These are phyloP conservation scores for Cnemophilus loriae DNA, from an alignment of 2,113 vertebrate species.

Conservation along the genomic window DNA sequence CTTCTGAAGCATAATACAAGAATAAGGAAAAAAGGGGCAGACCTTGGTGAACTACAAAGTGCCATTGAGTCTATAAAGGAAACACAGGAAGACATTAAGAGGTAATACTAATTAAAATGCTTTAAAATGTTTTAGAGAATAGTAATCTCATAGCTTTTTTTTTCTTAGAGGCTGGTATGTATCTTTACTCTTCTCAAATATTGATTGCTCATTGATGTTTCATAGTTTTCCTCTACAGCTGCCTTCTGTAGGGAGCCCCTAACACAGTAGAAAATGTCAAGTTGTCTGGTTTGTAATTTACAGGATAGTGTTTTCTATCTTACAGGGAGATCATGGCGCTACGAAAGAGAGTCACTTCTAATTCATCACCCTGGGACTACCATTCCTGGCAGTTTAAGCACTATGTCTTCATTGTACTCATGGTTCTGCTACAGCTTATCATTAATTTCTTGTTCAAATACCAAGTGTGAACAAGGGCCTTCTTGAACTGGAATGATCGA, in stretches of 20 bases:
- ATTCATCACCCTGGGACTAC: conserved; percentile 72
- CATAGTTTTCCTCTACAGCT: neutral
- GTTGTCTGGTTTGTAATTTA: neutral
- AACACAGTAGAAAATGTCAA: neutral
- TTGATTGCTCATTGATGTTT: neutral
- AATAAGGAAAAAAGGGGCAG: conserved; percentile 86
- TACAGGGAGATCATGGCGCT: conserved; percentile 86
- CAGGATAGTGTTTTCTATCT: conserved; percentile 39
- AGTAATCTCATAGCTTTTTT: neutral
- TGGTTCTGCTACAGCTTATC: conserved; percentile 89
- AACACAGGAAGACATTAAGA: conserved; percentile 96
- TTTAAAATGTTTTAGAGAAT: neutral
- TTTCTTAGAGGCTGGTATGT: neutral
- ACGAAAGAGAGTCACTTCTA: conserved; percentile 77
- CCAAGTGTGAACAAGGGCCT: conserved; percentile 62
- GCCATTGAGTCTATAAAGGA: conserved; percentile 94
- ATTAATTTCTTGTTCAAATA: conserved; percentile 95
- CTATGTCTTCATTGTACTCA: conserved; percentile 85
- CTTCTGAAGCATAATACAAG: conserved; percentile 85
- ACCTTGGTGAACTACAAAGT: conserved; percentile 93
- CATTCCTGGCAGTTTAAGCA: conserved; percentile 90
- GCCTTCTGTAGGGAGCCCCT: neutral
- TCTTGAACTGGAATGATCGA: conserved; percentile 56
- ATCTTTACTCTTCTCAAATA: neutral
- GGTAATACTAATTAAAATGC: conserved; percentile 68